These are phyloP conservation scores for Thunnus maccoyii DNA, from an alignment of 2,113 vertebrate genomes.

Conservation along the genomic window DNA sequence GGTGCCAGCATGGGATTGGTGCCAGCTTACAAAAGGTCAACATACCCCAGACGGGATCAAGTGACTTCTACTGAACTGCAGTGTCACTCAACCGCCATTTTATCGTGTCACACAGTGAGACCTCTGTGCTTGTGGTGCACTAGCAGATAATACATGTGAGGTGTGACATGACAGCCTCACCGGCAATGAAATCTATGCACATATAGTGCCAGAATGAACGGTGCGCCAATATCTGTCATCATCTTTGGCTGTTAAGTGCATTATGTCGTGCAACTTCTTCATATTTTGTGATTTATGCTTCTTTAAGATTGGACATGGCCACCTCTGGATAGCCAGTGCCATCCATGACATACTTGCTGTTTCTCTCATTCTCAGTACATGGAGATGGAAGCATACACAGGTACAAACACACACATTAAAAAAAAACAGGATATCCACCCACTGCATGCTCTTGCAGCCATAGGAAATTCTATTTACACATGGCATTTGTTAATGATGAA, in stretches of 20 bases:
- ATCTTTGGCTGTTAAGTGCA: not conserved
- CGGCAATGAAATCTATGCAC: not conserved
- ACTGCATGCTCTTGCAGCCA: not conserved
- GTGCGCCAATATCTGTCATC: not conserved
- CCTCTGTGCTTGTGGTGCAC: slow-evolving; percentile 1
- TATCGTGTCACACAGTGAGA: slow-evolving; percentile 28
- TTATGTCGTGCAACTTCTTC: not conserved
- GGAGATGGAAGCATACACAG: not conserved
- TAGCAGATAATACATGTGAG: not conserved
- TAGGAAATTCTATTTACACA: not conserved
- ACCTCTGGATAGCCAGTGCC: not conserved
- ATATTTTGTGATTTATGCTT: not conserved
- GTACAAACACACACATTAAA: not conserved
- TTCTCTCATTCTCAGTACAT: not conserved
- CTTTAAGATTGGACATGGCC: not conserved
- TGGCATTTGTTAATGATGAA: not conserved
- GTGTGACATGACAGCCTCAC: slow-evolving; percentile 9
- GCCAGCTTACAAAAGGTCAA: slow-evolving; percentile 82
- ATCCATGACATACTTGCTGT: not conserved
- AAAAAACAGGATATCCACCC: not conserved
- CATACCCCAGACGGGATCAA: slow-evolving; percentile 74
- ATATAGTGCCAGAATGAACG: not conserved
- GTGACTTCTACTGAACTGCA: slow-evolving; percentile 69
- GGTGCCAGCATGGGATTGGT: slow-evolving; percentile 65
- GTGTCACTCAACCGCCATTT: slow-evolving; percentile 62